Evolutionary conservation across 2,113 vertebrate genomes (phyloP).

Genomic region (Ranitomeya variabilis): DNA sequence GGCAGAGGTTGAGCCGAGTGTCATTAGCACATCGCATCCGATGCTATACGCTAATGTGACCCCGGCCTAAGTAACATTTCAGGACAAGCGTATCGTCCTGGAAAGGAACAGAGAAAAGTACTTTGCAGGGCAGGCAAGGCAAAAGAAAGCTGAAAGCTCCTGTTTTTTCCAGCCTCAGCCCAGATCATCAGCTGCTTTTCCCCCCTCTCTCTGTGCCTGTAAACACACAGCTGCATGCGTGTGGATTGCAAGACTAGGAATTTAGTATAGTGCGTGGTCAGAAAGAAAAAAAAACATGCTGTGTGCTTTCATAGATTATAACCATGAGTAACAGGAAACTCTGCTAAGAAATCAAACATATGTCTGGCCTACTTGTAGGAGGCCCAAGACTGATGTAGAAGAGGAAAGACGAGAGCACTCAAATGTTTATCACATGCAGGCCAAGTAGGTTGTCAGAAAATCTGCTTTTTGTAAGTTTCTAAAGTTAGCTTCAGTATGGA

Average conservation of each 20-base stretch:
- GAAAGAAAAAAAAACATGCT: slow-evolving; percentile 33
- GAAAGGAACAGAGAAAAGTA: not conserved
- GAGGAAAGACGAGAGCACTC: not conserved
- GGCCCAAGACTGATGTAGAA: not conserved
- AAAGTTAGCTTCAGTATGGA: slow-evolving; percentile 8
- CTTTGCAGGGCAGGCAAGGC: slow-evolving; percentile 8
- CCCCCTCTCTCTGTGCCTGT: slow-evolving; percentile 52
- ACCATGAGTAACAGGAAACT: slow-evolving; percentile 54
- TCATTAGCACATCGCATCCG: too few species aligned
- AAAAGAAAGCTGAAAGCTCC: not conserved
- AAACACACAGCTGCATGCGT: slow-evolving; percentile 62
- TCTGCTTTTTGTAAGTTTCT: slow-evolving; percentile 21
- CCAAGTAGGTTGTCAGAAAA: slow-evolving; percentile 41
- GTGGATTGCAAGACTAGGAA: slow-evolving; percentile 55
- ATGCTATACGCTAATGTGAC: too few species aligned
- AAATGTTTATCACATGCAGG: slow-evolving; percentile 2
- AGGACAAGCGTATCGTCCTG: not conserved
- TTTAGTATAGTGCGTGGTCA: slow-evolving; percentile 54
- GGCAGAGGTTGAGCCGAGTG: too few species aligned
- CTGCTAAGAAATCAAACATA: slow-evolving; percentile 25
- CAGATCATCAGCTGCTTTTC: not conserved
- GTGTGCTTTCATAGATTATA: slow-evolving; percentile 28
- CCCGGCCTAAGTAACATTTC: not conserved
- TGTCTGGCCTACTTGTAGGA: slow-evolving; percentile 48
- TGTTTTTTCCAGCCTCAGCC: slow-evolving; percentile 24